Percentiles rank a stretch among this genome's conserved stretches.
Evolutionary conservation across 2,888 invertebrate species (phyloP).

Genomic region (Microctonus aethiopoides): DNA sequence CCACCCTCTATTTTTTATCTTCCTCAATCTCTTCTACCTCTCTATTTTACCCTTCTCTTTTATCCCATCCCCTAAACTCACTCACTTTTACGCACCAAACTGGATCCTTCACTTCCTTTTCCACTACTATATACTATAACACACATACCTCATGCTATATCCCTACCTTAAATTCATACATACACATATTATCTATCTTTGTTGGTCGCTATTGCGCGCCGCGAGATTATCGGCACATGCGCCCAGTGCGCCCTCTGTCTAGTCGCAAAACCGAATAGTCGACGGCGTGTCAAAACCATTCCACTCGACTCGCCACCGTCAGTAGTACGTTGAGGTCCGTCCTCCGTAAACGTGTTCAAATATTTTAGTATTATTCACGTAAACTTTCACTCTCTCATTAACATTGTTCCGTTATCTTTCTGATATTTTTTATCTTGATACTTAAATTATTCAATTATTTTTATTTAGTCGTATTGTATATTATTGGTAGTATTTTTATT

Average conservation of each 20-base stretch:
- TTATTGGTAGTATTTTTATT: no score
- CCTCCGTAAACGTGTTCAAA: conserved; percentile 36
- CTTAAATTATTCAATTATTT: no score
- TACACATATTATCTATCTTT: neutral
- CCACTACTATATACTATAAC: neutral
- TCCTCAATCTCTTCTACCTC: neutral
- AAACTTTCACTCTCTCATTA: neutral
- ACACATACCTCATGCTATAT: neutral
- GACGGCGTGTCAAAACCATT: conserved; percentile 62
- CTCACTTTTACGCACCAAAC: neutral
- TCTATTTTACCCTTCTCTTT: no score
- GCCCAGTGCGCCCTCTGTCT: conserved; percentile 45
- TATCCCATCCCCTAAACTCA: neutral
- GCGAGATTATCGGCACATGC: conserved; percentile 65
- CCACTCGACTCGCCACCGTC: conserved; percentile 52
- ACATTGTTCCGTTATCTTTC: no score
- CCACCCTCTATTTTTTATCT: neutral
- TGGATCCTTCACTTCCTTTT: neutral
- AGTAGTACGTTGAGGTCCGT: conserved; percentile 60
- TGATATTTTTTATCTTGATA: no score
- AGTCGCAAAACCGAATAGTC: conserved; percentile 48
- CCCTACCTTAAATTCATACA: neutral
- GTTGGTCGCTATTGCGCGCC: conserved; percentile 10
- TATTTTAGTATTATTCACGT: neutral
- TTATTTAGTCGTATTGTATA: no score